Percentiles rank a stretch among this genome's conserved stretches.
These are phyloP conservation scores for Ceuthmochares aereus DNA, from an alignment of 2,113 vertebrate genomes.

Conservation along the genomic window DNA sequence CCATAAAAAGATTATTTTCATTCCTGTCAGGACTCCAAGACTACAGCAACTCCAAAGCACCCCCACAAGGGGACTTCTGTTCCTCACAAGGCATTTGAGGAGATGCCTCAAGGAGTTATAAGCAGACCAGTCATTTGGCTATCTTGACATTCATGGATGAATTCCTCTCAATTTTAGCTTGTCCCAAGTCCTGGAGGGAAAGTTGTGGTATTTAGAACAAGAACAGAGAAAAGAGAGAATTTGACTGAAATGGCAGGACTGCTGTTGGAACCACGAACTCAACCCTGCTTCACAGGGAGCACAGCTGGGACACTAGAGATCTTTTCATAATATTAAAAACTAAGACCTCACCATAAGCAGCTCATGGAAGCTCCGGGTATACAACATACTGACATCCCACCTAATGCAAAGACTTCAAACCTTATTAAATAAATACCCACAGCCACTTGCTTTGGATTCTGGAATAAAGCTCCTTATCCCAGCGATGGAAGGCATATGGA, in stretches of 20 bases:
- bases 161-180: slow-evolving; percentile 17
- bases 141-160: slow-evolving; percentile 45
- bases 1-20: slow-evolving; percentile 32
- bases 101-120: slow-evolving; percentile 43
- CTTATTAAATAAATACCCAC: slow-evolving; percentile 23
- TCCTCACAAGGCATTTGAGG: neutral
- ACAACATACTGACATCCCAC: neutral
- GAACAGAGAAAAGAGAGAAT: neutral
- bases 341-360: neutral
- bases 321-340: neutral
- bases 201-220: neutral
- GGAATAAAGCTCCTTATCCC: slow-evolving; percentile 32
- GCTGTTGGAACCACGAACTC: neutral
- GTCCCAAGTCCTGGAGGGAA: neutral
- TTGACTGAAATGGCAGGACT: neutral
- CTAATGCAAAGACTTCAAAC: neutral
- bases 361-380: neutral
- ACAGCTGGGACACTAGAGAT: neutral
- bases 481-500: slow-evolving; percentile 2
- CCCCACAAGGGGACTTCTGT: slow-evolving; percentile 37
- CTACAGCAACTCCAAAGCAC: slow-evolving; percentile 30
- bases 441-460: slow-evolving; percentile 15
- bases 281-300: neutral
- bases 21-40: slow-evolving; percentile 46
- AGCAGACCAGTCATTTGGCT: slow-evolving; percentile 15